Conservation (phyloP, 2,113 vertebrate genomes). For the Atlantisia rogersi region DNA sequence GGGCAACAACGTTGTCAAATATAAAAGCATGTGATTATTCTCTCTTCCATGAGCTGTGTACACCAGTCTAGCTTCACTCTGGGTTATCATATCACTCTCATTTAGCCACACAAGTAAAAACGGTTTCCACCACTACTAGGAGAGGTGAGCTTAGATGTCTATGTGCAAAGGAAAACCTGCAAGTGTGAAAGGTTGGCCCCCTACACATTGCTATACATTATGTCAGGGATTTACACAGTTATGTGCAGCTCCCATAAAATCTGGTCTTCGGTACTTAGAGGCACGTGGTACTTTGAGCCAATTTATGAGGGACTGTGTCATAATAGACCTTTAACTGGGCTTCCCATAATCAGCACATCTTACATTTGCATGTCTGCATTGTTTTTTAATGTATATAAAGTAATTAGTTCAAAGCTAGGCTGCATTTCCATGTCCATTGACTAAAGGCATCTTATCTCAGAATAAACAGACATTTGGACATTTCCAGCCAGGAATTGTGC, state of each 20-base stretch:
- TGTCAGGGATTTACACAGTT: neutral
- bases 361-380: neutral
- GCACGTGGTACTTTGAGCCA: neutral
- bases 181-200: neutral
- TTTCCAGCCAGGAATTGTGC: constrained; percentile 60
- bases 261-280: neutral
- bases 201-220: no score
- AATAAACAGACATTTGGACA: constrained; percentile 70
- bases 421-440: constrained; percentile 42
- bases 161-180: neutral
- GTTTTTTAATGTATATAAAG: neutral
- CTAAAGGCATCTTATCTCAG: constrained; percentile 72
- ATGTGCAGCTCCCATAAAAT: neutral
- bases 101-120: neutral
- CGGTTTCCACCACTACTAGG: neutral
- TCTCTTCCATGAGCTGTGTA: neutral
- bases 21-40: neutral
- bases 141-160: neutral
- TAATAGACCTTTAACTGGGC: neutral
- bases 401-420: neutral
- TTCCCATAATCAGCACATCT: neutral
- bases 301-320: neutral
- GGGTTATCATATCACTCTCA: neutral
- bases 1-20: neutral
- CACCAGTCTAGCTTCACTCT: neutral